Percentiles rank a stretch among this genome's conserved stretches.
These are phyloP conservation scores for Micromussa lordhowensis DNA, from an alignment of 92 coral and sea anemone genomes.

Conservation along the genomic window DNA sequence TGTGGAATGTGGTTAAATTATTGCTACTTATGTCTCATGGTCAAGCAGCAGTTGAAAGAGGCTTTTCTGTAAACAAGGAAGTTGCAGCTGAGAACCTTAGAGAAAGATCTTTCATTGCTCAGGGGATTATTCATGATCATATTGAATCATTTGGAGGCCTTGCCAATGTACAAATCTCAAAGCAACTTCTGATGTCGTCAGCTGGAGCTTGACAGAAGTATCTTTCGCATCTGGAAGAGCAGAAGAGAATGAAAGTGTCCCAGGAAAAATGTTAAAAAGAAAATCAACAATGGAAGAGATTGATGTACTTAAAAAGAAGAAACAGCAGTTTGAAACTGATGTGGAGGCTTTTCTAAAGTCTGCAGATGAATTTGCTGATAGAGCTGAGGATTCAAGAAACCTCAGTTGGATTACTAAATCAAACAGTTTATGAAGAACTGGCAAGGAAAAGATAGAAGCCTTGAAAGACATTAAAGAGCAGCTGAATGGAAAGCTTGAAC, in stretches of 20 bases:
- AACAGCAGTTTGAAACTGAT: constrained; percentile 49
- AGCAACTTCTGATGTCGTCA: constrained; percentile 54
- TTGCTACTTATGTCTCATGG: constrained; percentile 69
- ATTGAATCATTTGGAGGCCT: constrained; percentile 46
- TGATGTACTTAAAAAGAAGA: constrained; percentile 40
- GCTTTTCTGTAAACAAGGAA: constrained; percentile 59
- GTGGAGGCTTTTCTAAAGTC: constrained; percentile 31
- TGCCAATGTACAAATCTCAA: constrained; percentile 52
- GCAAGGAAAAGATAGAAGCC: constrained; percentile 55
- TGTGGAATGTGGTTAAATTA: constrained; percentile 53
- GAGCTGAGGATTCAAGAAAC: constrained; percentile 58
- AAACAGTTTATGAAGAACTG: constrained; percentile 52
- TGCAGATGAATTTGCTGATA: constrained; percentile 55
- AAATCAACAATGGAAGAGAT: constrained; percentile 46
- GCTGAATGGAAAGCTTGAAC: constrained; percentile 25
- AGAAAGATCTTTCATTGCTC: constrained; percentile 46
- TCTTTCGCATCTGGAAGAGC: constrained; percentile 48
- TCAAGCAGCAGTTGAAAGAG: constrained; percentile 66
- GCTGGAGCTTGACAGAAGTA: constrained; percentile 57
- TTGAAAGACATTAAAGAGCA: constrained; percentile 47
- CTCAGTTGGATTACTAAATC: constrained; percentile 58
- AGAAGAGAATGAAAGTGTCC: constrained; percentile 13
- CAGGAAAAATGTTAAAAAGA: constrained; percentile 12
- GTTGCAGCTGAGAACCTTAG: constrained; percentile 63
- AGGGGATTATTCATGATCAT: constrained; percentile 64